Evolutionary conservation across 2,113 vertebrate genomes (phyloP), one percentile per base, ranked within the genome.

Genomic region (Percina caprodes): DNA sequence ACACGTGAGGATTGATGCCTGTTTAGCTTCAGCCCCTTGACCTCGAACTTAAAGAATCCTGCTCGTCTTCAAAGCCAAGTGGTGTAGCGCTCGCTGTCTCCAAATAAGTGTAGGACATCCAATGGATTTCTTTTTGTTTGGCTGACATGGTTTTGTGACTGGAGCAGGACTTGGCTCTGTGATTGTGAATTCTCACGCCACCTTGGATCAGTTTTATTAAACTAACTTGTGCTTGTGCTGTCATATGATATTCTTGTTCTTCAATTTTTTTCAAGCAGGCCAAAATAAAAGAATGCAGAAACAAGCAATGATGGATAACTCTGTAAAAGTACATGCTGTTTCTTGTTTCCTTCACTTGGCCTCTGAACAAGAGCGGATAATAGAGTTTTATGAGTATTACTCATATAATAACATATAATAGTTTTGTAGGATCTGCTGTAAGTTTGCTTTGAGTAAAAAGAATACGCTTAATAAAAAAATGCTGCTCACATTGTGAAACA

Each of bases 1-100:
- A 83, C 77, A 52, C 63, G 24, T 56, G 83, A 82, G 59, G 72
- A 67, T 61, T 80, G 83, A 86, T 80, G 86, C 78, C 72, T 79
- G 85, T 86, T 86, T 71, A 71, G 49, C 75, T 80, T 90, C 21
- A 61, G 75, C 68, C 72, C 59, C 35, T 81, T 83, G 75, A 89
- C 88, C 87, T 83, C 67, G 5, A 84, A 71, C 60, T 61, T 35
- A 21, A 81, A 73, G 58, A 79, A 56, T 66, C 75, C 52, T 8
- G 54, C 33, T 82, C 19, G 33, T 66, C 76, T 87, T 87, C 77
- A 86, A 86, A 89, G 74, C 61, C 19, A 21, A 77, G 46, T 3
- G 35, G 42, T 30, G 72, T 19, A 18, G 30, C 19, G n/a, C 65
- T 12, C 19, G 18, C 65, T 12, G 26, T 74, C 42, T 68, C 30